phyloP scores from a whole-genome alignment of 2,797 vertebrate genomes.

The Champsocephalus esox region DNA sequence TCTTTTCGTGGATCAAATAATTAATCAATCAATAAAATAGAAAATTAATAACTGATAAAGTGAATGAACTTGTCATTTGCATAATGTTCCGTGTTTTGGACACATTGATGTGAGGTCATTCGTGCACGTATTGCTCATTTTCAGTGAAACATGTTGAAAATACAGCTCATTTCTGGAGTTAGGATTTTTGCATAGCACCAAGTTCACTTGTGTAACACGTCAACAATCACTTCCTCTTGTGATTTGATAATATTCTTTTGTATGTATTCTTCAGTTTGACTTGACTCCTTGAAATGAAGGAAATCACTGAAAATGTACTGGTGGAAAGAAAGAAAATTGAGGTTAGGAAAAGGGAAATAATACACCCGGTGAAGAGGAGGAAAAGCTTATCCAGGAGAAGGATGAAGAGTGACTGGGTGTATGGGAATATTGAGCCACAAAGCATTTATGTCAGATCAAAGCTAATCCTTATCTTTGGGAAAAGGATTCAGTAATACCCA shows the following conservation, averaged over 20 bases:
- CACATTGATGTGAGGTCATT: not conserved
- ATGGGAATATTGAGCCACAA: slow-evolving; percentile 76
- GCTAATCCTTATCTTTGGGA: slow-evolving; percentile 76
- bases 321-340: not conserved
- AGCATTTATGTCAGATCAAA: slow-evolving; percentile 80
- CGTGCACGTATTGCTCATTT: not conserved
- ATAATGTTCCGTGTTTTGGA: not conserved
- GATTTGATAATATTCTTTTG: not conserved
- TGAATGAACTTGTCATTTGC: not conserved
- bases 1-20: not conserved
- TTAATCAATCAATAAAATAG: not conserved
- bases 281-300: not conserved
- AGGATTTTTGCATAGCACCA: not conserved
- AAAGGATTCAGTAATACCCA: slow-evolving; percentile 66
- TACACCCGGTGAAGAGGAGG: slow-evolving; percentile 20
- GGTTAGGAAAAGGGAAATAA: not conserved
- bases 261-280: not conserved
- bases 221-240: not conserved
- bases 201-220: not conserved
- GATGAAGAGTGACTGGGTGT: slow-evolving; percentile 17
- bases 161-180: not conserved
- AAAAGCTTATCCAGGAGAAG: slow-evolving; percentile 33
- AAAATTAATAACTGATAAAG: not conserved
- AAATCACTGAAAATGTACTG: not conserved
- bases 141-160: not conserved